Evolutionary conservation across 2,888 invertebrate species (phyloP).

Genomic region (Tiphia femorata): DNA sequence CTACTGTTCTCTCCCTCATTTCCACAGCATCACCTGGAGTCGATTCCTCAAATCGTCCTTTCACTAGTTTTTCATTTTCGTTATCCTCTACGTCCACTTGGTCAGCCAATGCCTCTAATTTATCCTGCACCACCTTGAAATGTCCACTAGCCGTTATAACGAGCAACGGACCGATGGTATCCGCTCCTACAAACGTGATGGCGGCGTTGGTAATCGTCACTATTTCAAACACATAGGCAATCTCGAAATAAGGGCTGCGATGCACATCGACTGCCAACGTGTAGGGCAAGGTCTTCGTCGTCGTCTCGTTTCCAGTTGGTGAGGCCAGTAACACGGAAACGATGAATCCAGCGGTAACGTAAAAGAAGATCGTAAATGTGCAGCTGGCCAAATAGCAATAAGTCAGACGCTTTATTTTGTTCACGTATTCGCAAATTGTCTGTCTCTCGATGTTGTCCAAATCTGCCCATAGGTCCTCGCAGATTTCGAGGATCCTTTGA

Average conservation of each 20-base stretch:
- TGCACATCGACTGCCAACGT: slow-evolving; percentile 28
- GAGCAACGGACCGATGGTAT: slow-evolving; percentile 41
- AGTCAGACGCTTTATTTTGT: slow-evolving; percentile 27
- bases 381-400: slow-evolving; percentile 33
- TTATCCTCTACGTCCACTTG: background rate
- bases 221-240: slow-evolving; percentile 34
- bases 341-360: slow-evolving; percentile 25
- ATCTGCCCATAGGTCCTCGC: slow-evolving; percentile 36
- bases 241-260: slow-evolving; percentile 41
- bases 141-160: slow-evolving; percentile 38
- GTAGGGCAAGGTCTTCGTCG: too few relatives aligned
- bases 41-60: too few relatives aligned
- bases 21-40: too few relatives aligned
- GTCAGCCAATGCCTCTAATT: background rate
- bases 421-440: slow-evolving; percentile 17
- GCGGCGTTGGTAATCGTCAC: slow-evolving; percentile 25
- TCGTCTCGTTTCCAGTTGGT: too few relatives aligned
- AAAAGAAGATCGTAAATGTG: slow-evolving; percentile 28
- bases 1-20: too few relatives aligned
- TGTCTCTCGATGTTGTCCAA: slow-evolving; percentile 22
- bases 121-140: slow-evolving; percentile 27
- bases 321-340: slow-evolving; percentile 7
- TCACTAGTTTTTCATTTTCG: background rate
- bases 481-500: slow-evolving; percentile 19
- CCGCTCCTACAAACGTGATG: slow-evolving; percentile 32